Conservation (phyloP, 2,888 invertebrate genomes). For the Chloroclysta siterata region DNA sequence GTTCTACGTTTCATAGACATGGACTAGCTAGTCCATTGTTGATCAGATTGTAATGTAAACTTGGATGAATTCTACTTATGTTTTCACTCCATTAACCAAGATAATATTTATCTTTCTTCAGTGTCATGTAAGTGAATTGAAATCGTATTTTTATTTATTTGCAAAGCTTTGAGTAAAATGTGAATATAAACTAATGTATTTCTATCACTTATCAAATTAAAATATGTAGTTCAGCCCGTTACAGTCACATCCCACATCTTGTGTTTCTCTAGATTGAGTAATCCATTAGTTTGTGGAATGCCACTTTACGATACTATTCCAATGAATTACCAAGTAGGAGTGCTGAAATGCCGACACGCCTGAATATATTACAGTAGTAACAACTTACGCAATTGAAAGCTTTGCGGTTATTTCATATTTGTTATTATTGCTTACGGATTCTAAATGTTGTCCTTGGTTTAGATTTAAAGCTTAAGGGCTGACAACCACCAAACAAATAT, state of each 20-base stretch:
- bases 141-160: not conserved
- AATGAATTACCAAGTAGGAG: constrained; percentile 33
- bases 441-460: constrained; percentile 17
- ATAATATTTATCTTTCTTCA: not conserved
- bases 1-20: not conserved
- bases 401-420: constrained; percentile 5
- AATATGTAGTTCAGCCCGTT: constrained; percentile 26
- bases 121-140: not conserved
- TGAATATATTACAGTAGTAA: constrained; percentile 30
- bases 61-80: not conserved
- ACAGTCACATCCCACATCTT: constrained; percentile 31
- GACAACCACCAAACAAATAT: too few relatives aligned
- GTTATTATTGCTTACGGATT: constrained; percentile 14
- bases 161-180: not conserved
- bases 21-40: not conserved
- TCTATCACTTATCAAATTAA: constrained; percentile 9
- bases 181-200: not conserved
- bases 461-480: too few relatives aligned
- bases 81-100: not conserved
- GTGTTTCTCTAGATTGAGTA: constrained; percentile 34
- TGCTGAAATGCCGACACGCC: constrained; percentile 36
- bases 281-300: constrained; percentile 39
- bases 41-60: not conserved
- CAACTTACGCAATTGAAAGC: constrained; percentile 23
- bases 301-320: constrained; percentile 34